Evolutionary conservation across 2,113 vertebrate genomes (phyloP).

Genomic region (Pungitius pungitius): DNA sequence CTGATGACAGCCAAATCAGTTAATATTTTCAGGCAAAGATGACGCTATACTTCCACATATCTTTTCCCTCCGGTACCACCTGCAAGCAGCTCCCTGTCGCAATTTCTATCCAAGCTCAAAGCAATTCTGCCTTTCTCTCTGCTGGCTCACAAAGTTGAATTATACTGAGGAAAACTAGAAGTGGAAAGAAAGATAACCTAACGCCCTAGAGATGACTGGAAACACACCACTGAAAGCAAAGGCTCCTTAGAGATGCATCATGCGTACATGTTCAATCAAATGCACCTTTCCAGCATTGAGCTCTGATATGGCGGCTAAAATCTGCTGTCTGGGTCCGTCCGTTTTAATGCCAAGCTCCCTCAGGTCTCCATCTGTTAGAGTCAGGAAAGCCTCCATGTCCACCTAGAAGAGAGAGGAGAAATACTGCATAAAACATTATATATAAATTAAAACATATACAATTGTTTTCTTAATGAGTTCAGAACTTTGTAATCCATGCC

Average conservation of each 20-base stretch:
- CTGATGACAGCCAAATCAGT: conserved; percentile 78
- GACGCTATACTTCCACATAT: neutral
- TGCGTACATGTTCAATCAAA: neutral
- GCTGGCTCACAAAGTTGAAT: neutral
- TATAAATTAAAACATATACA: neutral
- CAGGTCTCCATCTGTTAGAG: conserved; percentile 95
- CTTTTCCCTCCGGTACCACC: neutral
- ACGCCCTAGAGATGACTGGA: neutral
- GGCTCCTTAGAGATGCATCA: neutral
- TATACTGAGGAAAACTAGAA: conserved; percentile 4
- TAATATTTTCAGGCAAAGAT: neutral
- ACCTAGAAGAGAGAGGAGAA: conserved; percentile 77
- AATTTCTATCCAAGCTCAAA: conserved; percentile 13
- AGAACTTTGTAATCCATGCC: neutral
- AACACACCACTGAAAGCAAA: neutral
- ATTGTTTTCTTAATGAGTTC: neutral
- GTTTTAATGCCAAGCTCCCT: conserved; percentile 98
- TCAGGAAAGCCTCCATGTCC: conserved; percentile 98
- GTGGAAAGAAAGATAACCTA: neutral
- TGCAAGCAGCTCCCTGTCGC: neutral
- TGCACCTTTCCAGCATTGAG: conserved; percentile 96
- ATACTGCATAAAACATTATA: neutral
- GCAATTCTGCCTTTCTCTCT: neutral
- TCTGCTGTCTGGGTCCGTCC: conserved; percentile 94
- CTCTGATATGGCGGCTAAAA: conserved; percentile 95